Base-by-base conservation (phyloP, 2,888 invertebrate genomes). In the Flexamia atlantica region DNA sequence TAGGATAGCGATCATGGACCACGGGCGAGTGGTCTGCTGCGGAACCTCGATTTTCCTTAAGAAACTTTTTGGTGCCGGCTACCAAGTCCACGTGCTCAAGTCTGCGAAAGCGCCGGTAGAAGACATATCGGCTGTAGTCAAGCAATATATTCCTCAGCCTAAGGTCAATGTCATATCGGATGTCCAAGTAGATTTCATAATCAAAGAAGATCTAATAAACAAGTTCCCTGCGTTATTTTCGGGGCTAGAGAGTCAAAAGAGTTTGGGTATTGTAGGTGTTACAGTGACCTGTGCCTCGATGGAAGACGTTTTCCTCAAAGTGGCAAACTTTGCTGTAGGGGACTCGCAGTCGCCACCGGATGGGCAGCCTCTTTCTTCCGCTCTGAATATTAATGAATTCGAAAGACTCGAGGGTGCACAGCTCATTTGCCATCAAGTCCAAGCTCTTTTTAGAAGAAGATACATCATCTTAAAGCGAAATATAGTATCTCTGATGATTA, bases 231-330 rank as follows among this genome's bases (percentile, higher is more conserved):
- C 90, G 25, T 89, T 96, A 84, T 93, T 97, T 88, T 89, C 91
- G 1, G 89, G 90, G 0, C 89, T 98, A 60, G 97, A 97, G 89
- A 84, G 87, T 0, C 89, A 91, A 17, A 93, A 92, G 86, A 89
- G 90, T 0, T 90, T 97, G 17, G 94, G 94, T 0, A 94, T 98
- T 68, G 92, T 93, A 74, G 94, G 95, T 10, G 95, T 97, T 84
- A 96, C 97, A 0, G 93, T 98, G 0, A 95, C 97, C 0, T 93
- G 96, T 23, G 97, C 97, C 0, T 97, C 98, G 0, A 92, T 99
- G 88, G 98, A 99, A 90, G 98, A 98, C 90, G 98, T 99, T 0
- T 98, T 97, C 89, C 89, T 98, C 79, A 95, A 94, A 96, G 95
- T 89, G 84, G 88, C 85, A 46, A n/a, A 3, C 23, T 23, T 42